These are phyloP conservation scores for Cherax destructor DNA, from an alignment of 1,140 invertebrate genomes.

Conservation along the genomic window DNA sequence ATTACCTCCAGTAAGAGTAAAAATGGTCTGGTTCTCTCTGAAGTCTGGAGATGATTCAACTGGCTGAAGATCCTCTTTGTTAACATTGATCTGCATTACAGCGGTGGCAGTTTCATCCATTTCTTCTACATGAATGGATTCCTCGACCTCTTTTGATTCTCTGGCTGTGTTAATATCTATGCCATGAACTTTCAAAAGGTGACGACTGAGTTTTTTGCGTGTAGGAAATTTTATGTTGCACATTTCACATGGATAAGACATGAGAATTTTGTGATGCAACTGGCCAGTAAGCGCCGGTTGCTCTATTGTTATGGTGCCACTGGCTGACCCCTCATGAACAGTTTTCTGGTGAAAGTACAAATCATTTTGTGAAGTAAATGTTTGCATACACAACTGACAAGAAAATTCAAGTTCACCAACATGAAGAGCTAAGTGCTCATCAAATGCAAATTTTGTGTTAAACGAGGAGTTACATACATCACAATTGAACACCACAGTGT, in stretches of 20 bases:
- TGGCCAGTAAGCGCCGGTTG: background rate
- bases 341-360: conserved; percentile 26
- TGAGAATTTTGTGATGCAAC: background rate
- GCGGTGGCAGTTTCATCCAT: conserved; percentile 3
- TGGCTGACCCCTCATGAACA: conserved; percentile 3
- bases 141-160: conserved; percentile 4
- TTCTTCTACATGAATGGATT: conserved; percentile 24
- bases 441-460: conserved; percentile 1
- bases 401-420: background rate
- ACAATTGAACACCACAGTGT: background rate
- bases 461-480: conserved; percentile 10
- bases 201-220: conserved; percentile 5
- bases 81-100: conserved; percentile 27
- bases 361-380: conserved; percentile 29
- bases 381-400: conserved; percentile 9
- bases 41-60: background rate
- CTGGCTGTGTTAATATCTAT: background rate
- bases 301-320: background rate
- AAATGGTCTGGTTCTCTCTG: background rate
- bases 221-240: background rate
- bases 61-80: background rate
- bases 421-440: conserved; percentile 23
- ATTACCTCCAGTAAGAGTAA: background rate
- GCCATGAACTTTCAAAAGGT: conserved; percentile 5
- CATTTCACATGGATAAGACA: background rate